Evolutionary conservation across 2,797 vertebrate species (phyloP), one percentile per base, ranked within the genome.

Genomic region (Enoplosus armatus): DNA sequence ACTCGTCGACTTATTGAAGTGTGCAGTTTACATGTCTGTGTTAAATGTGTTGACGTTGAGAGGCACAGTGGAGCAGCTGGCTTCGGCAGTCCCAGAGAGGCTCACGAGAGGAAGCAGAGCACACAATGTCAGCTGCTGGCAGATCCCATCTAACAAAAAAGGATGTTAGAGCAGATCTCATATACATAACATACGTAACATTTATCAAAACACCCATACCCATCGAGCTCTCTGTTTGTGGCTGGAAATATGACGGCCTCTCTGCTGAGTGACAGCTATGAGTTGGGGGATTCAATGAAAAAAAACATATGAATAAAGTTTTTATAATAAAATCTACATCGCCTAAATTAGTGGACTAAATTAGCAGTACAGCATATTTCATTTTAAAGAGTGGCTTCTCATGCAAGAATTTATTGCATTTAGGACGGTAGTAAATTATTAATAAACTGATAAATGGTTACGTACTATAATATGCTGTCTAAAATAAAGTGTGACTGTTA

Each of bases 81-180:
- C 91, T 78, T 56, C 72, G 27, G 87, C 77, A 64, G 77, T 87
- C 85, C 91, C 87, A 89, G 73, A 73, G 92, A 90, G 86, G 88
- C 80, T 88, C 77, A 74, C 62, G 20, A 76, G 86, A 86, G 85
- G 83, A 86, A 83, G 77, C 90, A 79, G 75, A 87, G 90, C 85
- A 88, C 88, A 87, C 88, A 83, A 39, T 79, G 86, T 93, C 92
- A 93, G 90, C 94, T 93, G 92, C 84, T 72, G 87, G 75, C 85
- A 81, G 68, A 87, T 83, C 75, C 64, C 69, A 39, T 75, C 85
- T 81, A 91, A 90, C 85, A 83, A 85, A 83, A 84, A 82, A 82
- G 65, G 73, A 84, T 80, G 71, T 77, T 79, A 72, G 78, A 82
- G 75, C 59, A 80, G 72, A 86, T 61, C 59, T 82, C 82, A 84